Evolutionary conservation across 2,888 invertebrate species (phyloP).

Genomic region (Neelides folsomi): DNA sequence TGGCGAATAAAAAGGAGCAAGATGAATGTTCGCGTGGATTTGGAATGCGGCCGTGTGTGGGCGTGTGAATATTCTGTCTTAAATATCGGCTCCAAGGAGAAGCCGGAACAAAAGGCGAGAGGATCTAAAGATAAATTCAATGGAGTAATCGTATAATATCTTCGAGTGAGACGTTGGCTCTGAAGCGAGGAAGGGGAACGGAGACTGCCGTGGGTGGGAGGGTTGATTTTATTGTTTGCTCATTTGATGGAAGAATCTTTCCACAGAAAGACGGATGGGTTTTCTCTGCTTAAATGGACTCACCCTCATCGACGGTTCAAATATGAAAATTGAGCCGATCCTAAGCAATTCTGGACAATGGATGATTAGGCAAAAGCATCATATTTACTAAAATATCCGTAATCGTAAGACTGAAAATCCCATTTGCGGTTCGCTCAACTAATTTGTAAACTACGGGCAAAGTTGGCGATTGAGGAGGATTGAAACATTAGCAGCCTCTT

Average conservation of each 20-base stretch:
- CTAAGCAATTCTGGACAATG: constrained; percentile 18
- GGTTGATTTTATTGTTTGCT: constrained; percentile 27
- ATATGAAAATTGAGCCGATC: constrained; percentile 29
- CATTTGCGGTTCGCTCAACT: constrained; percentile 16
- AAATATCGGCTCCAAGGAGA: background rate
- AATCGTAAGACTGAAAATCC: constrained; percentile 3
- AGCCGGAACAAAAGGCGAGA: too few species aligned
- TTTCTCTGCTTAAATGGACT: too few species aligned
- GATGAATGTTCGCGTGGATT: too few species aligned
- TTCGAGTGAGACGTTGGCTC: too few species aligned
- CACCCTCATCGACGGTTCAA: background rate
- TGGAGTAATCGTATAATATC: too few species aligned
- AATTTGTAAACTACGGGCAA: constrained; percentile 19
- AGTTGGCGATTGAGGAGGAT: constrained; percentile 11
- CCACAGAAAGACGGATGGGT: background rate
- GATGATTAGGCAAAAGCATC: background rate
- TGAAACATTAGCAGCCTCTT: background rate
- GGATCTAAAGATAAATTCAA: too few species aligned
- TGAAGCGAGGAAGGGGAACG: too few species aligned
- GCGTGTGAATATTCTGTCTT: background rate
- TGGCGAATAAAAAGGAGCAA: too few species aligned
- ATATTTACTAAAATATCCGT: background rate
- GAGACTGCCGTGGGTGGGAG: constrained; percentile 13
- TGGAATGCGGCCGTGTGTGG: too few species aligned
- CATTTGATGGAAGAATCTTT: constrained; percentile 17